Conservation (phyloP, 2,797 vertebrate genomes). For the Vipera ursinii region DNA sequence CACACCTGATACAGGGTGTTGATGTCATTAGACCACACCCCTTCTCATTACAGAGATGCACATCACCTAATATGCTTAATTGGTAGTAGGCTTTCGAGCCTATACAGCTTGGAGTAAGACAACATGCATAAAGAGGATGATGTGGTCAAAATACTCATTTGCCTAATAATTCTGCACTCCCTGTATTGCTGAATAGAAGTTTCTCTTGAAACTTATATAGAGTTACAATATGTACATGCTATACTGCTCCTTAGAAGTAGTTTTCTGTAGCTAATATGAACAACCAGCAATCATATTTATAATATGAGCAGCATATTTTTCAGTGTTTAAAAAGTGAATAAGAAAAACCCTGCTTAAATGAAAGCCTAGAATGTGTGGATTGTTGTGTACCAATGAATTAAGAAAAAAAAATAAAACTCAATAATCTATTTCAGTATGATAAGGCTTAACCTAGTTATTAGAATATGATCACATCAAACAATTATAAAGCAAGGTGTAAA, state of each 20-base stretch:
- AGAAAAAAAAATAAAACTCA: neutral
- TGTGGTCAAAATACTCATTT: too few relatives aligned
- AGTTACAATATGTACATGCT: neutral
- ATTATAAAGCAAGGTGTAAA: neutral
- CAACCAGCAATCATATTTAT: neutral
- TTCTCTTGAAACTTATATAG: neutral
- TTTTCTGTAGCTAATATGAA: neutral
- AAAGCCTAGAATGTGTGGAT: neutral
- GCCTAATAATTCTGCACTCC: too few relatives aligned
- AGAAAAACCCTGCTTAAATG: neutral
- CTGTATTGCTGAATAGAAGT: neutral
- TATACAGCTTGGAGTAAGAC: too few relatives aligned
- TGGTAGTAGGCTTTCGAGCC: too few relatives aligned
- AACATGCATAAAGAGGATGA: too few relatives aligned
- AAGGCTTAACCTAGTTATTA: neutral
- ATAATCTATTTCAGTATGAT: neutral
- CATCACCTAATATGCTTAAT: too few relatives aligned
- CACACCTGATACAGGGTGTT: too few relatives aligned
- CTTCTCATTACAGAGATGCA: too few relatives aligned
- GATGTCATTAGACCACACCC: too few relatives aligned
- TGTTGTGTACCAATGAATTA: neutral
- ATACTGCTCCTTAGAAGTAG: neutral
- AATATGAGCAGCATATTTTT: neutral
- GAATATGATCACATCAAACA: neutral
- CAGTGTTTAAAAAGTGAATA: neutral